Percentiles rank a stretch among this genome's conserved stretches.
Evolutionary conservation across 2,888 invertebrate species (phyloP).

Genomic region (Scotopteryx bipunctaria): DNA sequence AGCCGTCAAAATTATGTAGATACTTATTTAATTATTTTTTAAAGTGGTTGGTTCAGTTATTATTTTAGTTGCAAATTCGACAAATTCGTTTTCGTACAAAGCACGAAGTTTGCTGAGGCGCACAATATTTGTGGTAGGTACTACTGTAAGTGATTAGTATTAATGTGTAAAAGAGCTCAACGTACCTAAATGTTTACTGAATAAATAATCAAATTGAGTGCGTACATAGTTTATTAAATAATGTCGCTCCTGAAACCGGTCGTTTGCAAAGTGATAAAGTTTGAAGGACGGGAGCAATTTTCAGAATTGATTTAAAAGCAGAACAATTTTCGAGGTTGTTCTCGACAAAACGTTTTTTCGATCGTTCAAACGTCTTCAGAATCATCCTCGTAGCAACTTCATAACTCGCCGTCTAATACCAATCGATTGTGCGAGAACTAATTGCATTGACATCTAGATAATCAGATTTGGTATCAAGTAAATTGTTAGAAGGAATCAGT

Average conservation of each 20-base stretch:
- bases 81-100: too few relatives aligned
- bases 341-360: not conserved
- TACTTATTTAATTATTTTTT: too few relatives aligned
- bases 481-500: conserved; percentile 41
- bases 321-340: not conserved
- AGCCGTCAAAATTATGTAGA: too few relatives aligned
- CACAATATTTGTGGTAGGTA: too few relatives aligned
- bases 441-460: conserved; percentile 20
- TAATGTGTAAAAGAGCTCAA: conserved; percentile 36
- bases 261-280: conserved; percentile 17
- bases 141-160: too few relatives aligned
- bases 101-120: too few relatives aligned
- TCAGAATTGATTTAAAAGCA: conserved; percentile 13
- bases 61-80: too few relatives aligned
- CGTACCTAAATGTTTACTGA: conserved; percentile 34
- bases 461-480: conserved; percentile 28
- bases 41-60: too few relatives aligned
- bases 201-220: conserved; percentile 39
- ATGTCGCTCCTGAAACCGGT: conserved; percentile 19
- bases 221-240: conserved; percentile 31
- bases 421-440: not conserved
- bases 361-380: not conserved
- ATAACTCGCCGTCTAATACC: not conserved
- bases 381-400: not conserved
- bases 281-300: conserved; percentile 15